Evolutionary conservation across 2,797 vertebrate genomes (phyloP), one percentile per base, ranked within the genome.

Genomic region (Coluber constrictor): DNA sequence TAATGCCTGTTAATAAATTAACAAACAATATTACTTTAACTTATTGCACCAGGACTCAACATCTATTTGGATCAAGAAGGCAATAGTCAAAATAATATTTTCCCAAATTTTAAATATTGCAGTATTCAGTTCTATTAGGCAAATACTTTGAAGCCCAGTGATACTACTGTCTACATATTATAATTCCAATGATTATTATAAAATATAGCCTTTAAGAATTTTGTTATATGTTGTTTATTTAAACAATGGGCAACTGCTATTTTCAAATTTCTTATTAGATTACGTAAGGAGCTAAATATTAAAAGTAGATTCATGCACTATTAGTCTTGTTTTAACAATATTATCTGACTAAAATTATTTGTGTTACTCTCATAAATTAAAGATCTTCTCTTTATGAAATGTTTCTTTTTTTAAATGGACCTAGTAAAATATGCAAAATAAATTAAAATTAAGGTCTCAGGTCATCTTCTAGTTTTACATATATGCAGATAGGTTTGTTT

Each of bases 1-100:
- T 97, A 99, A 96, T 99, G 99, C 95, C 99, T 99, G 95, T 96
- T 43, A 94, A 95, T 20, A 94, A 0, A 16, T 90, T n/a, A 92
- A 59, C 96, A 90, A 55, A 93, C 0, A 10, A 32, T 55, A 92
- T 87, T 55, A 16, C 87, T 59, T 55, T 87, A 74, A 13, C 37
- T 86, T 92, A 0, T 43, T 43, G 37, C n/a, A 20, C 18, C 47
- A 61, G 79, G 61, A 83, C 43, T 32, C 66, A 91, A 55, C 16
- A 88, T 23, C 15, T 16, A 54, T 23, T 43, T 91, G n/a, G 57
- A 11, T 15, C 47, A 86, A 79, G 6, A 51, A 51, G 47, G 47
- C 47, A 51, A 51, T 51, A 51, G 47, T 51, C 47, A 23, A 66
- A 37, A 47, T 89, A 47, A 57, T 25, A 83, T 47, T 90, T 43